Evolutionary conservation across 2,113 vertebrate genomes (phyloP), one percentile per base, ranked within the genome.

Genomic region (Thryonomys swinderianus): DNA sequence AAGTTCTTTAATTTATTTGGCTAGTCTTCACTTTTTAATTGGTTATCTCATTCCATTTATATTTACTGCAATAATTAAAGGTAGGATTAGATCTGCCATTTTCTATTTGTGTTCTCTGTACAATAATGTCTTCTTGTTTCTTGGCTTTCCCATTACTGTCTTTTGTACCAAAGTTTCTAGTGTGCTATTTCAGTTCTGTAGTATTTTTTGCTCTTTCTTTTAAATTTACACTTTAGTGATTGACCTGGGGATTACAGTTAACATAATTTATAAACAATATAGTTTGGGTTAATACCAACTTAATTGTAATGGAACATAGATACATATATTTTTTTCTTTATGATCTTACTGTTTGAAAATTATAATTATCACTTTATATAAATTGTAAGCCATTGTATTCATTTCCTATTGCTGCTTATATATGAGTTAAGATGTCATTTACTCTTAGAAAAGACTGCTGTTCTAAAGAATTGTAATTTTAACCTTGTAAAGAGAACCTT

Each of bases 341-440:
- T 94, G 23, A n/a, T 84, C 3, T 84, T 91, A 71, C 37, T 48
- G 2, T 86, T 94, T 51, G 17, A 55, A n/a, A 34, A 57, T 88
- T 91, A 40, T 14, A 17, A 45, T 94, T 84, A 85, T 25, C 62
- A 42, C 53, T 69, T 91, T 69, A 51, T 91, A 12, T 0, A 32
- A 4, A 88, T 79, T 93, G 88, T 88, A 81, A 95, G 67, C 13
- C 45, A 67, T 0, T 66, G 14, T 93, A 17, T 87, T 79, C 71
- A 45, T 94, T 90, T 89, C 20, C 71, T 86, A 1, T 93, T 90
- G 55, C 53, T 94, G 27, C 57, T 95, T 92, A 23, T 74, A 92
- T n/a, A 73, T 64, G 74, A 94, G 11, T 91, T 87, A 80, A 83
- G 7, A 14, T 48, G 57, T 34, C 4, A 62, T 42, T 84, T 90